A percentile compares a stretch with the other conserved stretches of the same genome.
Evolutionary conservation across 2,113 vertebrate species (phyloP).

Genomic region (Mixornis gularis): DNA sequence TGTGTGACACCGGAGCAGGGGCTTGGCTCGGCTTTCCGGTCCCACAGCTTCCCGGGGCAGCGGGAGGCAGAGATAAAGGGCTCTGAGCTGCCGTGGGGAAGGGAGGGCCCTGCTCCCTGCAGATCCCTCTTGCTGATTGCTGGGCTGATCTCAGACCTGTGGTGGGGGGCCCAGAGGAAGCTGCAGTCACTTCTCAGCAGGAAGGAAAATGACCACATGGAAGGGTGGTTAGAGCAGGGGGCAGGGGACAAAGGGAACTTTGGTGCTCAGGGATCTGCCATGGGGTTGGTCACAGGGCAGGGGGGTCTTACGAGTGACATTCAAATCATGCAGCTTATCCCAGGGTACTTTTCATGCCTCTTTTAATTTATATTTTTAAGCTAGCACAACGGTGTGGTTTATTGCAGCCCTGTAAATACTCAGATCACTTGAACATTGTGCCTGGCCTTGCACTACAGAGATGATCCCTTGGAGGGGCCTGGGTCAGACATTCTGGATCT

Average conservation of each 20-base stretch:
- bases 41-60: background rate
- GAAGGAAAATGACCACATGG: slow-evolving; percentile 73
- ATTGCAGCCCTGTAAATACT: background rate
- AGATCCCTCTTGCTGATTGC: background rate
- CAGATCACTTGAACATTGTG: rapidly evolving
- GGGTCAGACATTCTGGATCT: background rate
- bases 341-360: background rate
- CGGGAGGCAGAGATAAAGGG: slow-evolving; percentile 27
- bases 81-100: slow-evolving; percentile 22
- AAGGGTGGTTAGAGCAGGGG: slow-evolving; percentile 31
- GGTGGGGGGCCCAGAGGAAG: slow-evolving; percentile 52
- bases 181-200: slow-evolving; percentile 44
- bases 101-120: slow-evolving; percentile 31
- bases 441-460: background rate
- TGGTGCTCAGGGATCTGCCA: background rate
- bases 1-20: background rate
- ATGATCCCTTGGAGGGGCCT: background rate
- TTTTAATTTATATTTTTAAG: background rate
- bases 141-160: background rate
- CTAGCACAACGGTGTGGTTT: background rate
- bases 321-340: background rate
- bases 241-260: background rate
- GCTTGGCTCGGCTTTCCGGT: background rate
- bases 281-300: background rate
- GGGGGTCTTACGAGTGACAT: background rate